A percentile compares a stretch with the other conserved stretches of the same genome.
Conservation (phyloP, 2,888 invertebrate genomes). For the Parnassius glacialis region DNA sequence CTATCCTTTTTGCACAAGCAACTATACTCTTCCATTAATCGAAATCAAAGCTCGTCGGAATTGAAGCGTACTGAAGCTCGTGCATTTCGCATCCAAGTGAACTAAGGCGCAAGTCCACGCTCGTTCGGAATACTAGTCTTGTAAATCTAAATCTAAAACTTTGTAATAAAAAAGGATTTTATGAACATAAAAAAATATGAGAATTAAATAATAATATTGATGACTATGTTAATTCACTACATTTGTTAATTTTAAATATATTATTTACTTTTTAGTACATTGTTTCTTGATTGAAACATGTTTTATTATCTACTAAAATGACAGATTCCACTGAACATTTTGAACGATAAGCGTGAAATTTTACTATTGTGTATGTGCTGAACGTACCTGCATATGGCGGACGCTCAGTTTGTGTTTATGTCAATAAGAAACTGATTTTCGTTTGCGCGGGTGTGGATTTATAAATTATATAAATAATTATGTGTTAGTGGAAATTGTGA, state of each 20-base stretch:
- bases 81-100: conserved; percentile 47
- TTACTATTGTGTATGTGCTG: conserved; percentile 51
- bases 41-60: conserved; percentile 80
- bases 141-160: too few relatives aligned
- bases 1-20: conserved; percentile 57
- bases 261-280: background rate
- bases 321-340: conserved; percentile 37
- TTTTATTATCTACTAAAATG: conserved; percentile 32
- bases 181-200: background rate
- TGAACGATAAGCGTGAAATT: conserved; percentile 35
- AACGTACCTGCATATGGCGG: conserved; percentile 80
- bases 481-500: conserved; percentile 72
- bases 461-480: conserved; percentile 62
- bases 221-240: background rate
- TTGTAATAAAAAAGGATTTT: too few relatives aligned
- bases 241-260: background rate
- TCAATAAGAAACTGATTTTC: conserved; percentile 79
- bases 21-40: conserved; percentile 78
- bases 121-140: conserved; percentile 52
- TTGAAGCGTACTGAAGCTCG: conserved; percentile 67
- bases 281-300: conserved; percentile 21
- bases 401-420: conserved; percentile 81
- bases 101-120: conserved; percentile 48
- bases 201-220: background rate
- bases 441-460: conserved; percentile 79